A percentile compares a stretch with the other conserved stretches of the same genome.
These are phyloP conservation scores for Morpho deidamia DNA, from an alignment of 2,888 invertebrate genomes.

Conservation along the genomic window DNA sequence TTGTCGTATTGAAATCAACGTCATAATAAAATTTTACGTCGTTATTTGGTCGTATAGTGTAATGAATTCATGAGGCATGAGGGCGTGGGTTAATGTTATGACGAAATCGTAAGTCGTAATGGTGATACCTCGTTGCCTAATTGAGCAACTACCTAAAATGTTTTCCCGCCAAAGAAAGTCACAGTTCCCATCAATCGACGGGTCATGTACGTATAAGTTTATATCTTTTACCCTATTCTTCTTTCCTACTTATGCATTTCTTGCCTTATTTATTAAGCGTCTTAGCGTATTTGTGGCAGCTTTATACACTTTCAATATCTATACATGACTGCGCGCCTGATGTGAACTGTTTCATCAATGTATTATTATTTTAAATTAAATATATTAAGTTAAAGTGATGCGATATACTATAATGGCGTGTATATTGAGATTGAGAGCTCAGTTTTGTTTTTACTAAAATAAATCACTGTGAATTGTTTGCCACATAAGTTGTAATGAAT, in stretches of 20 bases:
- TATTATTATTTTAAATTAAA: constrained; percentile 5
- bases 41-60: too few species aligned
- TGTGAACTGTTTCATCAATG: constrained; percentile 9
- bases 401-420: neutral
- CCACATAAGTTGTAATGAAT: neutral
- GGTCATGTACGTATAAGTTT: neutral
- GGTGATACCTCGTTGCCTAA: neutral
- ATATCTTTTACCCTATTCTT: constrained; percentile 12
- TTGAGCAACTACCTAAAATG: neutral
- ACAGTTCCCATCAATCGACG: constrained; percentile 11
- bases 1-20: too few species aligned
- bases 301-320: neutral
- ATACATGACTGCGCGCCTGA: neutral
- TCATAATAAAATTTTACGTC: too few species aligned
- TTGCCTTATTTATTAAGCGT: constrained; percentile 17
- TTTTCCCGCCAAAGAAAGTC: constrained; percentile 12
- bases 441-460: neutral
- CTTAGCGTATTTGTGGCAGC: constrained; percentile 5
- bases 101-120: neutral
- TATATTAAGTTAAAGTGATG: constrained; percentile 19
- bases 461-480: neutral
- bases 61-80: too few species aligned
- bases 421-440: neutral
- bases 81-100: neutral
- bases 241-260: constrained; percentile 16